Evolutionary conservation across 2,113 vertebrate species (phyloP), one percentile per base, ranked within the genome.

Genomic region (Nymphicus hollandicus): DNA sequence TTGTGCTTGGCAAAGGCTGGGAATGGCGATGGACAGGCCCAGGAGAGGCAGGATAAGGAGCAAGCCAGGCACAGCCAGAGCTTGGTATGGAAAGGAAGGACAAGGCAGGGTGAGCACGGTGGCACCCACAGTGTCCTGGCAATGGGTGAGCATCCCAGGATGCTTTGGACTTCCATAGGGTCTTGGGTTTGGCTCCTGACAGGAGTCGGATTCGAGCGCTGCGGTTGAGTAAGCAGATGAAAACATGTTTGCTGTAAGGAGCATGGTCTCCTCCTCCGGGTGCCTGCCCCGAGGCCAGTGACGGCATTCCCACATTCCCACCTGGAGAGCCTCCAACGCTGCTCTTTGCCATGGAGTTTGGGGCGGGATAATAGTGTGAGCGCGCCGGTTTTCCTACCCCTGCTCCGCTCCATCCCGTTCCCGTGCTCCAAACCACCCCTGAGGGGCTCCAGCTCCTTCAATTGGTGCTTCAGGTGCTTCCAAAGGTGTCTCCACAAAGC

Each of bases 51-150:
- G 35, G 73, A 24, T 23, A 33, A 31, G 80, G 37, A 65, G n/a
- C n/a, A n/a, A n/a, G n/a, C 64, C 22, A 17, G 69, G 68, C 33
- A 29, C 23, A 17, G 37, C 41, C 39, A 10, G 20, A 7, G 64
- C 49, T 28, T 4, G 16, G 3, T 0, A 6, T 10, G n/a, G 63
- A 8, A 39, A 58, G 29, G 50, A 9, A 39, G 52, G 64, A 18
- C 13, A 1, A 1, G 29, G 55, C 20, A 5, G n/a, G 4, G 5
- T 2, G 10, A 33, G 35, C 17, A 2, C 1, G 9, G 82, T 2
- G 12, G 37, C 77, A 89, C 22, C 39, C 27, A 8, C 27, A 0
- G 10, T 2, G 0, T 27, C 73, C 37, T 10, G 1, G 66, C 41
- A 2, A 65, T 43, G 61, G 46, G 53, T 6, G 55, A 20, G 63